Evolutionary conservation across 1,140 invertebrate genomes (phyloP).

Genomic region (Homalodisca vitripennis): DNA sequence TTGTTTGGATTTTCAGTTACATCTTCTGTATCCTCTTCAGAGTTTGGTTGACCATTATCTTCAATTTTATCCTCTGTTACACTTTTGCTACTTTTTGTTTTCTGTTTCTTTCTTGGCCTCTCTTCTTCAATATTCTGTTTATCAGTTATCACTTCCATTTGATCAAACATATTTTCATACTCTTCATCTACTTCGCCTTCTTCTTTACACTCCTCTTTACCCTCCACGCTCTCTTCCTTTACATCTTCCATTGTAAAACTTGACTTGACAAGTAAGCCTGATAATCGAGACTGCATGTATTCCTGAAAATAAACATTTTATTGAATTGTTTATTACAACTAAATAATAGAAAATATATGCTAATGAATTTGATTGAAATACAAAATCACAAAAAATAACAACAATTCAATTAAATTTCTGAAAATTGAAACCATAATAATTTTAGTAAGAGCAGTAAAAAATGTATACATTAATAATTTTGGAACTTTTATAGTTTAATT

Average conservation of each 20-base stretch:
- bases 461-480: too few species aligned
- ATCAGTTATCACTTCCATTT: slow-evolving; percentile 33
- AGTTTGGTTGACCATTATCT: neutral
- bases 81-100: neutral
- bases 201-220: slow-evolving; percentile 28
- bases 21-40: too few species aligned
- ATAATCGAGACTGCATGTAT: slow-evolving; percentile 40
- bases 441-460: too few species aligned
- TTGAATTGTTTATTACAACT: too few species aligned
- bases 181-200: slow-evolving; percentile 27
- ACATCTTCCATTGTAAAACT: slow-evolving; percentile 30
- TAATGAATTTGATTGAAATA: too few species aligned
- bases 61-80: neutral
- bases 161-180: slow-evolving; percentile 33
- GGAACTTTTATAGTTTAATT: too few species aligned
- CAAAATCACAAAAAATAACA: too few species aligned
- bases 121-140: neutral
- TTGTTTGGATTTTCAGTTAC: neutral
- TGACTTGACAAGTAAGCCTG: slow-evolving; percentile 33
- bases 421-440: too few species aligned
- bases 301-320: slow-evolving; percentile 39
- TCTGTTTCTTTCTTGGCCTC: neutral
- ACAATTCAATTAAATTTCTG: too few species aligned
- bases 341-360: too few species aligned
- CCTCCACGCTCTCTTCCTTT: slow-evolving; percentile 16